Base-by-base conservation (phyloP, 2,113 vertebrate genomes). In the Pionites leucogaster region DNA sequence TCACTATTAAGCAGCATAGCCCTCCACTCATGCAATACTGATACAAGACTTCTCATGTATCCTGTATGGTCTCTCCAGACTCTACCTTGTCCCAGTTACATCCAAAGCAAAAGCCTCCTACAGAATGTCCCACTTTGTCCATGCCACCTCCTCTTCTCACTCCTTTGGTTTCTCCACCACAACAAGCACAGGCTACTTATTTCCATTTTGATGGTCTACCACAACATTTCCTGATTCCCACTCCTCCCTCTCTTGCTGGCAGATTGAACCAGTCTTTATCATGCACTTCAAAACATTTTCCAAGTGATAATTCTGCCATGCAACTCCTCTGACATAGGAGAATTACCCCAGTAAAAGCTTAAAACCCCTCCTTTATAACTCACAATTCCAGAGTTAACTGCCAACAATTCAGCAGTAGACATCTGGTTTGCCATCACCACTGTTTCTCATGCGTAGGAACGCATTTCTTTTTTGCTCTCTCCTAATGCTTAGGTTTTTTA, bases 341-440 rank as follows among this genome's bases (percentile, higher is more conserved):
- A 86, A 76, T 49, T 62, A 65, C 37, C 33, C 39, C 74, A 93
- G 31, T 41, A 74, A 82, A 87, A 84, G 52, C 65, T 69, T 68
- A 75, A 79, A 84, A 50, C 29, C 33, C 50, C 22, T 82, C 76
- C 46, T 76, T 91, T 63, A 15, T 35, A 87, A 80, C 28, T 59
- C 59, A 27, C 29, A 22, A 92, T 77, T 90, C 55, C 53, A 82
- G 77, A 72, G 53, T 37, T 75, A 79, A 42, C n/a, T 80, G 77
- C 31, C 59, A 88, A 25, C 59, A 65, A 12, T 33, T 64, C 72
- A 76, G 37, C 76, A 89, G 33, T 9, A 70, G 65, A 72, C 86
- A 85, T 64, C 69, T 76, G 47, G 10, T 91, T 90, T 86, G 71
- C 80, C 55, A 59, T 68, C 18, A 50, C 52, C 65, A 12, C 22